These are phyloP conservation scores for Drosophila kuntzei DNA, from an alignment of 2,888 invertebrate species.

Conservation along the genomic window DNA sequence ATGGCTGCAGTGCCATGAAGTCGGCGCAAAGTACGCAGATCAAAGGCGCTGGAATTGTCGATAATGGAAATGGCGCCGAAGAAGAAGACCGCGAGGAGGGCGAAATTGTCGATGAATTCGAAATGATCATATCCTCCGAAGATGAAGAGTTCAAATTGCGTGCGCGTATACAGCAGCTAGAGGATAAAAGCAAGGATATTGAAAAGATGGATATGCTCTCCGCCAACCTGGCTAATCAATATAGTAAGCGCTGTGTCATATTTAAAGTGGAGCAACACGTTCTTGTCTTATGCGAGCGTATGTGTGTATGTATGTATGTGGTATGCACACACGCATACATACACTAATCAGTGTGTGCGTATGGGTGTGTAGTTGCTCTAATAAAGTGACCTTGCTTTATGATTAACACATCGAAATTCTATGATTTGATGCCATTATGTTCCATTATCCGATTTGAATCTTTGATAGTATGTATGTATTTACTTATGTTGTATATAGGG, in stretches of 20 bases:
- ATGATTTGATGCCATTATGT: not conserved
- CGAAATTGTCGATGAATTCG: conserved; percentile 84
- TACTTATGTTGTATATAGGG: not conserved
- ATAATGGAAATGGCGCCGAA: conserved; percentile 45
- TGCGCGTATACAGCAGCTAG: conserved; percentile 84
- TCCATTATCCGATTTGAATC: not conserved
- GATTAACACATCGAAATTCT: conserved; percentile 9
- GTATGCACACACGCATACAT: not conserved
- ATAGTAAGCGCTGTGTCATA: conserved; percentile 67
- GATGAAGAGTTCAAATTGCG: conserved; percentile 84
- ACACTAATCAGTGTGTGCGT: conserved; percentile 6
- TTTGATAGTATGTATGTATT: not conserved
- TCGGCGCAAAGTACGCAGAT: conserved; percentile 20
- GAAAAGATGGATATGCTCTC: conserved; percentile 84
- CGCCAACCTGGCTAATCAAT: conserved; percentile 73
- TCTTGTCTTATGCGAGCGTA: conserved; percentile 4
- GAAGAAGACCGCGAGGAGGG: conserved; percentile 83
- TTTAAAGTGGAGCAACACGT: conserved; percentile 32
- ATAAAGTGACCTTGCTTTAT: conserved; percentile 24
- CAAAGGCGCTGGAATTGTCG: conserved; percentile 29
- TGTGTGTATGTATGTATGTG: no score
- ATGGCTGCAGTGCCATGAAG: conserved; percentile 31
- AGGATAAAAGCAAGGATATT: conserved; percentile 84
- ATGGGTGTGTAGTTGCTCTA: conserved; percentile 4
- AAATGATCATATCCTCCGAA: conserved; percentile 84